Evolutionary conservation across 2,113 vertebrate species (phyloP).

Genomic region (Diphyllodes magnificus): DNA sequence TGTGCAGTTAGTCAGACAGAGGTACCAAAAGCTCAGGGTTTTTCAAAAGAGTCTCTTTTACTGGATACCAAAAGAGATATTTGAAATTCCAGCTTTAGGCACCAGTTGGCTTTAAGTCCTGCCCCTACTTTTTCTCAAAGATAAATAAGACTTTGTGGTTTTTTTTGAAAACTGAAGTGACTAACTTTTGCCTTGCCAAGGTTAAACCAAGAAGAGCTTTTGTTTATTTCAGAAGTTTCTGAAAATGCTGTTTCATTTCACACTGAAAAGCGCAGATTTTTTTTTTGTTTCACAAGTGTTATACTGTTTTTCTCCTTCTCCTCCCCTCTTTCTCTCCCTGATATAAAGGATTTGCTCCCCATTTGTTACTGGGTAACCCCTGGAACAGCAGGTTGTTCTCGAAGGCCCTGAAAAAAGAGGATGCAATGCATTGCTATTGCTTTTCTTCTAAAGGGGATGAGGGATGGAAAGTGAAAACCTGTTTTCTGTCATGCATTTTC

Average conservation of each 20-base stretch:
- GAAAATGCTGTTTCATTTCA: not conserved
- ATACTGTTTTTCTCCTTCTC: not conserved
- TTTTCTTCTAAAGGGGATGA: not conserved
- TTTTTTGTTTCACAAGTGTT: not conserved
- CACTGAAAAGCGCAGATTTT: not conserved
- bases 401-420: not conserved
- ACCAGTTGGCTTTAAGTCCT: not conserved
- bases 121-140: not conserved
- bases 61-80: not conserved
- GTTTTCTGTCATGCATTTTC: not conserved
- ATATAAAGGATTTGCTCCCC: not conserved
- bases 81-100: constrained; percentile 19
- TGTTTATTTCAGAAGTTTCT: not conserved
- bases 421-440: not conserved
- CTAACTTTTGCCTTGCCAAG: not conserved
- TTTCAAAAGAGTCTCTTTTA: not conserved
- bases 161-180: not conserved
- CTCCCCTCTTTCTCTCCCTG: not conserved
- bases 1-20: not conserved
- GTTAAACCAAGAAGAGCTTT: not conserved
- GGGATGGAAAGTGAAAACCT: not conserved
- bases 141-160: not conserved
- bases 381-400: not conserved
- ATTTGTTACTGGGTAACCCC: not conserved
- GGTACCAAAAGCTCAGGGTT: not conserved